These are phyloP conservation scores for Lepilemur septentrionalis DNA, from an alignment of 2,797 vertebrate genomes.

Conservation along the genomic window DNA sequence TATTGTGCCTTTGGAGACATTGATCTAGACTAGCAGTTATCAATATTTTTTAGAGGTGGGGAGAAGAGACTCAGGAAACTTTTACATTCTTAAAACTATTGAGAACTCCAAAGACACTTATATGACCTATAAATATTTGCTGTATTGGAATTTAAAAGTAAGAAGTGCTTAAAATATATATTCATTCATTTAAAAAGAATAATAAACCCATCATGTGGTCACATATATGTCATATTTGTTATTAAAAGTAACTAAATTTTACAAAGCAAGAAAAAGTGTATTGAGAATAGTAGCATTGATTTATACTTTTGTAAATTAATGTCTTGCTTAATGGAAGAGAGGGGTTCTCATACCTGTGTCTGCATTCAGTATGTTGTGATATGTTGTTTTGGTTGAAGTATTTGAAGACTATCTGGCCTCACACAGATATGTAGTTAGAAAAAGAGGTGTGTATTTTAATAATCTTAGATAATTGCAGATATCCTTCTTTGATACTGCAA, in stretches of 20 bases:
- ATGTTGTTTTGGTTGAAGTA: background rate
- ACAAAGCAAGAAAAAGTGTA: background rate
- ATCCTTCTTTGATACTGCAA: background rate
- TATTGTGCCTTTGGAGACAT: background rate
- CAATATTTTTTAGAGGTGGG: background rate
- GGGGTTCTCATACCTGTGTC: background rate
- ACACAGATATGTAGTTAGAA: background rate
- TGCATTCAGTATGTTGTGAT: background rate
- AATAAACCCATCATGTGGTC: background rate
- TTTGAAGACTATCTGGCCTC: background rate
- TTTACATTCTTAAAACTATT: background rate
- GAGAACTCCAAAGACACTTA: background rate
- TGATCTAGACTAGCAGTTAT: background rate
- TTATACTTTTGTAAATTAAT: slow-evolving; percentile 28
- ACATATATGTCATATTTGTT: background rate
- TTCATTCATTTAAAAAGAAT: slow-evolving; percentile 28
- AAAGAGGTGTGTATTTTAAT: background rate
- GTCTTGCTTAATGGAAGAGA: background rate
- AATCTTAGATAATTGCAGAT: background rate
- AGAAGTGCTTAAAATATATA: background rate
- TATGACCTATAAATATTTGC: background rate
- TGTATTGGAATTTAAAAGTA: background rate
- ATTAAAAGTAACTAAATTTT: background rate
- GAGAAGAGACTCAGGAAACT: background rate
- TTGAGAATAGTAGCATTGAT: background rate